Conservation (phyloP, 2,113 vertebrate species). For the Hydropotes inermis region DNA sequence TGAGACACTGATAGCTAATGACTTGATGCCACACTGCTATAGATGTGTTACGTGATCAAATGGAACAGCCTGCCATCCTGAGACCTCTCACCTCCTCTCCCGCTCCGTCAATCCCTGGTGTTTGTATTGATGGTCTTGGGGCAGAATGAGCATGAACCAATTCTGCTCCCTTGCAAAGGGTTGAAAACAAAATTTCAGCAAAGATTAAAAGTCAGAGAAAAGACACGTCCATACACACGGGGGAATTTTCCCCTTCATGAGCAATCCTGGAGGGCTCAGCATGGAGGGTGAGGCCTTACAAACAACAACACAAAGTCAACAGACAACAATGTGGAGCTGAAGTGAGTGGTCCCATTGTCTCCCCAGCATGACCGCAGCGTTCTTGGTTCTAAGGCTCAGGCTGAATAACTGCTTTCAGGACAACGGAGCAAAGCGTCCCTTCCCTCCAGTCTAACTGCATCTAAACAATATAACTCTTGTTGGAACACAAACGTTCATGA, state of each 20-base stretch:
- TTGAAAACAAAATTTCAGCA: conserved; percentile 19
- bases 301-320: conserved; percentile 54
- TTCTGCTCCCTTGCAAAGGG: neutral
- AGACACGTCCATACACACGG: neutral
- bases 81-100: conserved; percentile 24
- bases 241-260: conserved; percentile 11
- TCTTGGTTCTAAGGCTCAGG: conserved; percentile 33
- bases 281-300: neutral
- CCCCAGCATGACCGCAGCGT: conserved; percentile 22
- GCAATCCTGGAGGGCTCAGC: neutral
- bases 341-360: conserved; percentile 64
- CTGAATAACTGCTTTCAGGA: conserved; percentile 69
- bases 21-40: neutral
- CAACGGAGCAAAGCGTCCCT: conserved; percentile 20
- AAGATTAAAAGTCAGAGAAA: conserved; percentile 22
- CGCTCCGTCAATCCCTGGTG: conserved; percentile 4
- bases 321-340: conserved; percentile 11
- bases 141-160: neutral
- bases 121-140: conserved; percentile 2
- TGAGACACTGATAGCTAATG: neutral
- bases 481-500: conserved; percentile 46
- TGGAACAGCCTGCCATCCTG: neutral
- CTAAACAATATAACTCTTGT: conserved; percentile 56
- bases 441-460: conserved; percentile 40
- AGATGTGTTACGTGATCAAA: accelerated